Conservation (phyloP, 2,888 invertebrate genomes). For the Noctua pronuba region DNA sequence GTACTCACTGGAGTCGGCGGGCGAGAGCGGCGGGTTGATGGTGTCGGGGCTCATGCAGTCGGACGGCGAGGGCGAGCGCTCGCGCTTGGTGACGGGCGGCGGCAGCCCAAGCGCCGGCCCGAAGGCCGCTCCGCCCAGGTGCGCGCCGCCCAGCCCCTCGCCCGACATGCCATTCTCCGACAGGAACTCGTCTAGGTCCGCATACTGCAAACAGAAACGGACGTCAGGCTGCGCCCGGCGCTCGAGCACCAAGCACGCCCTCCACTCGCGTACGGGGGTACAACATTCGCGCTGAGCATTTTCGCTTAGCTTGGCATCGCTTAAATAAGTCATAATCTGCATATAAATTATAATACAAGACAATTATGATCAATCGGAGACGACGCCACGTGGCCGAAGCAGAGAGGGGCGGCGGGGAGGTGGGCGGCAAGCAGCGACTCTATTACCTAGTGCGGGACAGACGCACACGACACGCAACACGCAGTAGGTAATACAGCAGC, state of each 20-base stretch:
- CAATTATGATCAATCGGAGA: constrained; percentile 45
- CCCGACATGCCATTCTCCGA: constrained; percentile 98
- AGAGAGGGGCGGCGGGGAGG: constrained; percentile 30
- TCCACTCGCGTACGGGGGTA: constrained; percentile 38
- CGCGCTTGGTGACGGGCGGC: constrained; percentile 95
- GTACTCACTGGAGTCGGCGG: constrained; percentile 96
- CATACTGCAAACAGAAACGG: constrained; percentile 93
- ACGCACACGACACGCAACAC: constrained; percentile 83
- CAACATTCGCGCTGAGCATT: constrained; percentile 62
- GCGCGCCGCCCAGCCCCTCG: constrained; percentile 93
- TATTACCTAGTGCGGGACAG: constrained; percentile 85
- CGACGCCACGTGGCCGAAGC: constrained; percentile 55
- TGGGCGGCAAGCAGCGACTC: constrained; percentile 71
- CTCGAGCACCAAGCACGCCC: constrained; percentile 44
- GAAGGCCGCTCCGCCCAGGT: constrained; percentile 92
- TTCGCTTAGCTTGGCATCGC: constrained; percentile 64
- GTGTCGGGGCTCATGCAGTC: constrained; percentile 97
- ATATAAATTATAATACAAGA: constrained; percentile 44
- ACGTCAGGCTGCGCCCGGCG: constrained; percentile 50
- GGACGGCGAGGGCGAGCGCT: constrained; percentile 96
- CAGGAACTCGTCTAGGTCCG: constrained; percentile 99
- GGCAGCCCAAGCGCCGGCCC: constrained; percentile 91
- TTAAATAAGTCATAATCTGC: constrained; percentile 53
- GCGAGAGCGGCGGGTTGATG: constrained; percentile 96
- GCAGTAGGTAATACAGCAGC: constrained; percentile 86